A percentile compares a stretch with the other conserved stretches of the same genome.
These are phyloP conservation scores for Nothobranchius kuhntae DNA, from an alignment of 2,113 vertebrate genomes.

Conservation along the genomic window DNA sequence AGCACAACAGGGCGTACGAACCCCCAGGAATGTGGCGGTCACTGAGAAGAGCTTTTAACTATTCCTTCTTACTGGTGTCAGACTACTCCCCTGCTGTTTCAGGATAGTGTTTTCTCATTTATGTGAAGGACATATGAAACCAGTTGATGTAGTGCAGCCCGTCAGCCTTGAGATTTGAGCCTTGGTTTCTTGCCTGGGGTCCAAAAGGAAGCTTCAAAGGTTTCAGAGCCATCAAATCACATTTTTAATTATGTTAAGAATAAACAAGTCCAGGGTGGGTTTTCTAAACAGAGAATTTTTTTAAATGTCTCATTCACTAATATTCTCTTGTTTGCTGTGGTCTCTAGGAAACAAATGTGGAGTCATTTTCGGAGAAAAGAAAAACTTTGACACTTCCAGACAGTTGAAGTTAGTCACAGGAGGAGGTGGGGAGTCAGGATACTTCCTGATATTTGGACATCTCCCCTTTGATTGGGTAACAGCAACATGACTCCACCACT, in stretches of 20 bases:
- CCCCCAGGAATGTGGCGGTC: slow-evolving; percentile 6
- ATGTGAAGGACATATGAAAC: slow-evolving; percentile 14
- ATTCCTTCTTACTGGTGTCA: slow-evolving; percentile 25
- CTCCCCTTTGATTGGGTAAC: too few species aligned
- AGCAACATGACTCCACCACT: too few species aligned
- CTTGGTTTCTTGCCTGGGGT: background rate
- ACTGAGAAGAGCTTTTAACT: slow-evolving; percentile 33
- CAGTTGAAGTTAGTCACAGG: too few species aligned
- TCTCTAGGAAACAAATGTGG: too few species aligned
- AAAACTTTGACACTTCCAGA: too few species aligned
- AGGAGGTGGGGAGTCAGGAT: too few species aligned
- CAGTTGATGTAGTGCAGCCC: slow-evolving; percentile 8
- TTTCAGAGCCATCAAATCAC: background rate
- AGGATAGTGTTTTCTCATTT: slow-evolving; percentile 16
- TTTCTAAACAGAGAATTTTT: too few species aligned
- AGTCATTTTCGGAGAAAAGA: too few species aligned
- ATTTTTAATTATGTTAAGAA: background rate
- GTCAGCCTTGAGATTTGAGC: background rate
- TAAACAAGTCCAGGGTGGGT: background rate
- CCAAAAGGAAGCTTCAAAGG: background rate
- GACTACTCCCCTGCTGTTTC: slow-evolving; percentile 21
- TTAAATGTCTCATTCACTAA: too few species aligned
- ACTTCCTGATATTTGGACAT: too few species aligned
- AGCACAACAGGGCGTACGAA: slow-evolving; percentile 12
- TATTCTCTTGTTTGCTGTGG: too few species aligned